These are phyloP conservation scores for Diorhabda carinulata DNA, from an alignment of 1,140 invertebrate species.

Conservation along the genomic window DNA sequence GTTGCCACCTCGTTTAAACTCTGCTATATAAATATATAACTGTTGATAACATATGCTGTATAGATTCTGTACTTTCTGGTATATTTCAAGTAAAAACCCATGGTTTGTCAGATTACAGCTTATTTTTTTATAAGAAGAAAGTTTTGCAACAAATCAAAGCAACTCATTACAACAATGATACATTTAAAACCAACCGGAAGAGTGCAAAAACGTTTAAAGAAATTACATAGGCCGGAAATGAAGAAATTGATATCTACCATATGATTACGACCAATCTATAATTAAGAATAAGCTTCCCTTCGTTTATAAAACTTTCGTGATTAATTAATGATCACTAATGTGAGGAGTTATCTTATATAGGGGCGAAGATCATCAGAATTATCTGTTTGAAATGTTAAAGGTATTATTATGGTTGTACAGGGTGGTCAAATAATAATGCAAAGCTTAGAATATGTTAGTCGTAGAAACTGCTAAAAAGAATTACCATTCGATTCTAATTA, in stretches of 20 bases:
- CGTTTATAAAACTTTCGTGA: not conserved
- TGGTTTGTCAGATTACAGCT: too few species aligned
- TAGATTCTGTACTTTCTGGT: too few species aligned
- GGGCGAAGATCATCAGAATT: not conserved
- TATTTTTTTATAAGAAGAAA: not conserved
- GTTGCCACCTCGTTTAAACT: too few species aligned
- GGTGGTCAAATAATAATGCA: too few species aligned
- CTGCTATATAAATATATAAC: too few species aligned
- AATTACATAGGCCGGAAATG: not conserved
- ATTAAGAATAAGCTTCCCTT: conserved; percentile 1
- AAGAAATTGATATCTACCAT: not conserved
- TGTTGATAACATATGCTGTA: too few species aligned
- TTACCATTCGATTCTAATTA: too few species aligned
- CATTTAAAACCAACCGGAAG: not conserved
- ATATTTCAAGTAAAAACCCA: too few species aligned
- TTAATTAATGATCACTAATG: not conserved
- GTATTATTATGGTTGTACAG: not conserved
- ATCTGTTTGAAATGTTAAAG: not conserved
- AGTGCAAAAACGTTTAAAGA: not conserved
- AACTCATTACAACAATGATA: not conserved
- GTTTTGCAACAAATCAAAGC: conserved; percentile 1
- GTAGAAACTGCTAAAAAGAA: too few species aligned
- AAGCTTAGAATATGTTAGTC: too few species aligned
- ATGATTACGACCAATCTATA: not conserved
- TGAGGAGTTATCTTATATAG: conserved; percentile 3